Conservation (phyloP, 2,888 invertebrate genomes). For the Lissonota sp. region DNA sequence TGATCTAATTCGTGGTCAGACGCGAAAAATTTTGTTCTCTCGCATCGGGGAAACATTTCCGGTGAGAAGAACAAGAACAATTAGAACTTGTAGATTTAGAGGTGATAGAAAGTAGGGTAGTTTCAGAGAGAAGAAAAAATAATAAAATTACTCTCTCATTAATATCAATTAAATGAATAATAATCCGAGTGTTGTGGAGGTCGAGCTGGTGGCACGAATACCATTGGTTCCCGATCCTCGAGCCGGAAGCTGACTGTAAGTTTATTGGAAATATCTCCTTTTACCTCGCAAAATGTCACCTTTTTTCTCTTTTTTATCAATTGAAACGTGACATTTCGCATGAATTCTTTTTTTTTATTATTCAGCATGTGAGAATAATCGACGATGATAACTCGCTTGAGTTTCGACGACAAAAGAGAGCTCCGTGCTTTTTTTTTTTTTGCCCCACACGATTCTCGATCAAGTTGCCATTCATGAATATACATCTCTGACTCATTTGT, state of each 20-base stretch:
- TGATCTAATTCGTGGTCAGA: slow-evolving; percentile 55
- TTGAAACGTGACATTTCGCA: background rate
- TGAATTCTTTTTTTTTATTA: no score
- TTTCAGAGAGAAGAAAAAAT: background rate
- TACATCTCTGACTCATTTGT: background rate
- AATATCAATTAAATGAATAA: slow-evolving; percentile 78
- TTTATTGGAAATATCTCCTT: slow-evolving; percentile 51
- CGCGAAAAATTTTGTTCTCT: slow-evolving; percentile 18
- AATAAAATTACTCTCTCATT: slow-evolving; percentile 37
- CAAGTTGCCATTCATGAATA: slow-evolving; percentile 5
- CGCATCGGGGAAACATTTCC: slow-evolving; percentile 7
- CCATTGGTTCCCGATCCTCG: slow-evolving; percentile 75
- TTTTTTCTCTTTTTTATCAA: no score
- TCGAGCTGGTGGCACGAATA: slow-evolving; percentile 79
- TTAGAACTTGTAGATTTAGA: slow-evolving; percentile 24
- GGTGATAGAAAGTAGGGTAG: background rate
- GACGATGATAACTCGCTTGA: slow-evolving; percentile 7
- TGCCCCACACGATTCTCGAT: slow-evolving; percentile 49
- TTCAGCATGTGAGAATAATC: slow-evolving; percentile 3
- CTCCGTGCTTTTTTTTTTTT: slow-evolving; percentile 28
- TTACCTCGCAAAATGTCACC: slow-evolving; percentile 24
- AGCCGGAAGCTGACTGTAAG: slow-evolving; percentile 81
- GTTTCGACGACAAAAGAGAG: slow-evolving; percentile 22
- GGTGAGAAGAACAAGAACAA: slow-evolving; percentile 54
- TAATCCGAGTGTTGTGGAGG: slow-evolving; percentile 79